Conservation (phyloP, 2,797 vertebrate species). For the Alectoris magna region DNA sequence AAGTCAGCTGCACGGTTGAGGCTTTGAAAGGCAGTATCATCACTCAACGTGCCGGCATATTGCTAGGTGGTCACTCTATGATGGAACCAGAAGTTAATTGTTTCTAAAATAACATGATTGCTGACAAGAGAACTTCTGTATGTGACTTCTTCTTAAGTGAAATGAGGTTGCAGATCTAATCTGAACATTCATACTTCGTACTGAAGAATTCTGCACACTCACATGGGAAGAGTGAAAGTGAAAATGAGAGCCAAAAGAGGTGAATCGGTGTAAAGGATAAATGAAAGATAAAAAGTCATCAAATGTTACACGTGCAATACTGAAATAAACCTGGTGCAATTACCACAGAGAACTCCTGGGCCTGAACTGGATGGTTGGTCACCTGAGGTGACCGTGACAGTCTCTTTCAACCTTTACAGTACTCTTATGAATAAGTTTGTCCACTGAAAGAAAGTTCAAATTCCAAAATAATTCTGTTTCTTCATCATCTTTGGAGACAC, state of each 20-base stretch:
- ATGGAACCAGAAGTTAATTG: neutral
- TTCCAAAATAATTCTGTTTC: neutral
- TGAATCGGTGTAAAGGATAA: neutral
- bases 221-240: neutral
- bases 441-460: neutral
- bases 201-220: neutral
- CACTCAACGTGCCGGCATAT: neutral
- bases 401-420: neutral
- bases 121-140: neutral
- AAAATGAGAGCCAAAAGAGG: conserved; percentile 34
- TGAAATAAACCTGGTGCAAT: neutral
- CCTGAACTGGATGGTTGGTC: neutral
- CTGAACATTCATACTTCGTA: neutral
- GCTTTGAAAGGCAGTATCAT: neutral
- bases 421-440: neutral
- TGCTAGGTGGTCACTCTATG: neutral
- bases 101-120: neutral
- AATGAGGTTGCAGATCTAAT: neutral
- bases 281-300: neutral
- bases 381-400: neutral
- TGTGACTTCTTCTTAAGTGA: neutral
- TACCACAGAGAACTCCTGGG: neutral
- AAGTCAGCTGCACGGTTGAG: neutral
- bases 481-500: neutral
- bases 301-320: neutral